Evolutionary conservation across 2,113 vertebrate genomes (phyloP), one percentile per base, ranked within the genome.

Genomic region (Stegastes partitus): DNA sequence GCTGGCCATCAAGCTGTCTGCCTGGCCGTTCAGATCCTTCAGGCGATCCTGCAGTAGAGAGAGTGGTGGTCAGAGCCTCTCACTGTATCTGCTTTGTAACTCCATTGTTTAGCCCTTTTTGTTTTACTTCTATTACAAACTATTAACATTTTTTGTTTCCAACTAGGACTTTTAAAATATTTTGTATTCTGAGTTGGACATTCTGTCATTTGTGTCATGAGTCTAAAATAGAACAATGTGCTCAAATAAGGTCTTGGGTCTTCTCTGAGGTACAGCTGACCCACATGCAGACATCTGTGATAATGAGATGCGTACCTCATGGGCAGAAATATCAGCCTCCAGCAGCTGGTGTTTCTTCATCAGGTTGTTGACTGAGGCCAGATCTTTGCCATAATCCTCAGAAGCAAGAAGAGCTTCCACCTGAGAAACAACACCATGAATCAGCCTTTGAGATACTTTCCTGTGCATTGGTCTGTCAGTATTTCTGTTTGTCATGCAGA

Each of bases 311-410:
- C n/a, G 68, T 86, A 99, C 98, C 96, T 99, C 98, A 9, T 99
- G 98, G 73, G 98, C 98, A 61, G 97, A 99, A 82, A 99, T 99
- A 55, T 99, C 98, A 0, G 98, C 97, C 89, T 99, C 98, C 89
- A 99, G 93, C 68, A 99, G 93, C 42, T 99, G 98, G 81, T 99
- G 98, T 71, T 99, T 99, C 81, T 99, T 99, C 77, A 99, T 94
- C 56, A 99, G 93, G 89, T 99, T 99, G 93, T 99, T 99, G 78
- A 99, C 98, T 0, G 98, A 99, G 3, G 98, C 98, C 90, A 99
- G 89, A 85, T 99, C 98, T 93, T 99, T 99, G 26, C 98, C 98
- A 4, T 99, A 99, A 84, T 99, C 98, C 86, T 99, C 98, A 12
- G 98, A 99, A 11, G 98, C 98, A 34, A 99, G 95, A 12, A 99